phyloP scores from a whole-genome alignment of 2,113 vertebrate genomes.

The Oreamnos americanus region DNA sequence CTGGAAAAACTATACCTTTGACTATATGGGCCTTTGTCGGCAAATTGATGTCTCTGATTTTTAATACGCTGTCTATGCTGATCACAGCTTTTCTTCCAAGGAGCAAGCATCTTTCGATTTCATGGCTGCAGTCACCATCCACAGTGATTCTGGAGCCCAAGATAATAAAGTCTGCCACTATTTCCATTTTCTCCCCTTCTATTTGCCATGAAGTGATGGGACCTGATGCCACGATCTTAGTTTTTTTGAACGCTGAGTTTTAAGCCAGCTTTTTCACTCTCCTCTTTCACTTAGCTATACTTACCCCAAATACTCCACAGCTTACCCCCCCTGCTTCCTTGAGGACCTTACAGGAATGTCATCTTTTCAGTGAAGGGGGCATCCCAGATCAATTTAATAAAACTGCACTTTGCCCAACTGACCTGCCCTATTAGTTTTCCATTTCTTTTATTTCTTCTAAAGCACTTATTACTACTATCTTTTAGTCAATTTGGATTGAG shows the following conservation, averaged over 20 bases:
- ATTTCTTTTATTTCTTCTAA: neutral
- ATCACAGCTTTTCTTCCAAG: neutral
- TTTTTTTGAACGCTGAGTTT: neutral
- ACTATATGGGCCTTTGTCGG: neutral
- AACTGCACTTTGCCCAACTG: neutral
- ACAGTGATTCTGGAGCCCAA: neutral
- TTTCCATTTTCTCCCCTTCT: neutral
- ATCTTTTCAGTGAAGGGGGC: neutral
- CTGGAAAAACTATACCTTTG: neutral
- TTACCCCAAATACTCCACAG: neutral
- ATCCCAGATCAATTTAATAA: neutral
- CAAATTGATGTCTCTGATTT: neutral
- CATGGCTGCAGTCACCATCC: neutral
- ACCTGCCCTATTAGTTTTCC: neutral
- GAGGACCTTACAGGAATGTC: neutral
- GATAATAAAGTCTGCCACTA: neutral
- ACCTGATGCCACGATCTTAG: neutral
- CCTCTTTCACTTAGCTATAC: neutral
- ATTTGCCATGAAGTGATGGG: neutral
- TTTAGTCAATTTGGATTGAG: too few relatives aligned
- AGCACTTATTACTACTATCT: neutral
- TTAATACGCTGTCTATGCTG: neutral
- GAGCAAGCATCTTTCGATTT: neutral
- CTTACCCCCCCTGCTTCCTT: neutral
- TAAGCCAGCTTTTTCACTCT: neutral